Evolutionary conservation across 2,888 invertebrate genomes (phyloP), one percentile per base, ranked within the genome.

Genomic region (Temnothorax unifasciatus): DNA sequence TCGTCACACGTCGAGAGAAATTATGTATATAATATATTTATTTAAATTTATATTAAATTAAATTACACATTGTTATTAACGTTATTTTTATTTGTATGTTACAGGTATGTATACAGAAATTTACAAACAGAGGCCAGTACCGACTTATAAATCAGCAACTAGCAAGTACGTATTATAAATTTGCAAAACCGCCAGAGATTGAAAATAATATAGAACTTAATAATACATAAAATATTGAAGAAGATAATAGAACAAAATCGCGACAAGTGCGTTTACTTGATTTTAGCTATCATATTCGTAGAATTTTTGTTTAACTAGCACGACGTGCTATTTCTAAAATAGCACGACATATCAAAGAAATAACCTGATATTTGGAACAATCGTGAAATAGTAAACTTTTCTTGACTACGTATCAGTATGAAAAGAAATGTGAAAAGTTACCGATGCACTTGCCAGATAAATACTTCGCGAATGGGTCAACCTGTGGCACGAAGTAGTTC

Each of bases 391-490:
- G 50, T 38, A 52, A 66, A 79, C 38, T 79, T 44, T 34, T 18
- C 18, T 79, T 34, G 34, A 44, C n/a, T 9, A 52, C 29, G 15
- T 34, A 71, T 71, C 57, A 15, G 29, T 38, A 21, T 21, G 41
- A 57, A 15, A 68, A 41, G 25, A 61, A 38, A 21, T 44, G 25
- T 57, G 44, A 57, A 79, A 71, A 71, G 50, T 79, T 44, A 68
- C 57, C 11, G 8, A 34, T 47, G 47, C 73, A 41, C 21, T 50
- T 47, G 73, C 13, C 34, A 47, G 47, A 73, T 34, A 47, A 73
- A 73, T 73, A 81, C 38, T 59, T 81, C 8, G 73, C 79, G 38
- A 81, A 38, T 38, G 8, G 73, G 38, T 44, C 79, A 79, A 79
- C 73, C 57, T 79, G 71, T 73, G 59, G 59, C 73, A 59, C 73